phyloP scores from a whole-genome alignment of 2,888 invertebrate species.

The Biston betularia region DNA sequence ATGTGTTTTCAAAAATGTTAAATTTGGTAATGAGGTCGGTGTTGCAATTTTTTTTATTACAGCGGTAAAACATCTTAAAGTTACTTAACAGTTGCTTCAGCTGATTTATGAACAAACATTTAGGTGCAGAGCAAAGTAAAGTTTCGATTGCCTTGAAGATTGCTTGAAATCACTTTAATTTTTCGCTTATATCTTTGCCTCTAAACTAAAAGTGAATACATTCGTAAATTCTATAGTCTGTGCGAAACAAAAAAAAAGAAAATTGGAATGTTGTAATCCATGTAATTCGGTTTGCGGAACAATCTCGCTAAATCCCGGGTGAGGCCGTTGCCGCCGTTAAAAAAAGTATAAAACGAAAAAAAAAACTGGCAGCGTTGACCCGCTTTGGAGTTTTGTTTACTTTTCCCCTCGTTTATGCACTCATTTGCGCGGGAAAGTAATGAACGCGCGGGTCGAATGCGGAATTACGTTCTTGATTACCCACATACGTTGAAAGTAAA shows the following conservation, averaged over 20 bases:
- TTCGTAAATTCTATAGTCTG: slow-evolving; percentile 25
- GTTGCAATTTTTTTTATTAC: slow-evolving; percentile 42
- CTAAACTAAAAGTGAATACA: slow-evolving; percentile 6
- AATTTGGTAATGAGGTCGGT: slow-evolving; percentile 42
- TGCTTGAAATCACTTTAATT: slow-evolving; percentile 4
- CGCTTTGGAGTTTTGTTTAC: slow-evolving; percentile 59
- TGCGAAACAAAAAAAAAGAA: slow-evolving; percentile 12
- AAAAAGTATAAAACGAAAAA: slow-evolving; percentile 60
- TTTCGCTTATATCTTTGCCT: too few species aligned
- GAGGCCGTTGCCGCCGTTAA: slow-evolving; percentile 52
- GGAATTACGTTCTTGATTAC: slow-evolving; percentile 34
- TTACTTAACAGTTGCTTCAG: slow-evolving; percentile 29
- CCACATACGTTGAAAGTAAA: slow-evolving; percentile 24
- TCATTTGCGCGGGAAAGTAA: slow-evolving; percentile 34
- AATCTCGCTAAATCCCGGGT: slow-evolving; percentile 29
- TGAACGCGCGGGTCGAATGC: slow-evolving; percentile 21
- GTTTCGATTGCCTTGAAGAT: slow-evolving; percentile 6
- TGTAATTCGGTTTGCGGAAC: slow-evolving; percentile 66
- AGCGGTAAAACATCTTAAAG: slow-evolving; percentile 33
- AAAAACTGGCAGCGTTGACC: slow-evolving; percentile 59
- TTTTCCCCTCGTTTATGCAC: slow-evolving; percentile 46
- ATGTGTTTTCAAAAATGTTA: slow-evolving; percentile 40
- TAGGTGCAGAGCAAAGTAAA: not conserved
- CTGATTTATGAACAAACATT: slow-evolving; percentile 30
- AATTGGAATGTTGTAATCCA: slow-evolving; percentile 47